These are phyloP conservation scores for Drosophila lowei DNA, from an alignment of 1,140 invertebrate species.

Conservation along the genomic window DNA sequence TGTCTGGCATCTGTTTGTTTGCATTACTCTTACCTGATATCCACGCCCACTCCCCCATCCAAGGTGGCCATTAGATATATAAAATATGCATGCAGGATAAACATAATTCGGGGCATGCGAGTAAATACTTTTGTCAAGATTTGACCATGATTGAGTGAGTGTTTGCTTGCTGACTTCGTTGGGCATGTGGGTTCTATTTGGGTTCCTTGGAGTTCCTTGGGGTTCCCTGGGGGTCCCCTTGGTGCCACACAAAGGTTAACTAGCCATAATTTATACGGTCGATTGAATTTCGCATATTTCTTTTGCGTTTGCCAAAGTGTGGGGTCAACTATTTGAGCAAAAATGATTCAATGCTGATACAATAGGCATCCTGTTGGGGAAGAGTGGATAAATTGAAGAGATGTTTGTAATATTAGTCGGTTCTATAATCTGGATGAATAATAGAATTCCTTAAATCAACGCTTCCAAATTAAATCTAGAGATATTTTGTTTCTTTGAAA, in stretches of 20 bases:
- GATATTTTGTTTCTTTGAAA: too few species aligned
- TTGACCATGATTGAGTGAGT: slow-evolving; percentile 76
- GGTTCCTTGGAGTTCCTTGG: not conserved
- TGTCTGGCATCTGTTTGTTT: slow-evolving; percentile 40
- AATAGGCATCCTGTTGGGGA: too few species aligned
- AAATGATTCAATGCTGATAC: too few species aligned
- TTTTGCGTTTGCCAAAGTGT: not conserved
- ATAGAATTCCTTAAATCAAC: too few species aligned
- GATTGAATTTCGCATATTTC: slow-evolving; percentile 61
- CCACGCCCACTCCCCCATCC: slow-evolving; percentile 41
- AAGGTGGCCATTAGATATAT: slow-evolving; percentile 68
- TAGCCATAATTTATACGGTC: slow-evolving; percentile 75
- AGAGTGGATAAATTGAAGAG: too few species aligned
- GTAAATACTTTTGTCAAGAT: slow-evolving; percentile 74
- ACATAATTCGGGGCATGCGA: slow-evolving; percentile 72
- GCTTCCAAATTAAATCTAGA: too few species aligned
- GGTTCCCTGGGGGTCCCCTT: too few species aligned
- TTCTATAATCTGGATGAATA: too few species aligned
- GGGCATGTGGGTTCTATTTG: not conserved
- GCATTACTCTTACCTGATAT: slow-evolving; percentile 49
- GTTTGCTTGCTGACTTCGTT: slow-evolving; percentile 11
- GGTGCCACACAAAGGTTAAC: slow-evolving; percentile 42
- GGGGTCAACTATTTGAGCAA: not conserved
- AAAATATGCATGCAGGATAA: slow-evolving; percentile 78
- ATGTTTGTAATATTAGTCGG: too few species aligned